These are phyloP conservation scores for Sinocyclocheilus anophthalmus DNA, from an alignment of 2,113 vertebrate genomes.

Conservation along the genomic window DNA sequence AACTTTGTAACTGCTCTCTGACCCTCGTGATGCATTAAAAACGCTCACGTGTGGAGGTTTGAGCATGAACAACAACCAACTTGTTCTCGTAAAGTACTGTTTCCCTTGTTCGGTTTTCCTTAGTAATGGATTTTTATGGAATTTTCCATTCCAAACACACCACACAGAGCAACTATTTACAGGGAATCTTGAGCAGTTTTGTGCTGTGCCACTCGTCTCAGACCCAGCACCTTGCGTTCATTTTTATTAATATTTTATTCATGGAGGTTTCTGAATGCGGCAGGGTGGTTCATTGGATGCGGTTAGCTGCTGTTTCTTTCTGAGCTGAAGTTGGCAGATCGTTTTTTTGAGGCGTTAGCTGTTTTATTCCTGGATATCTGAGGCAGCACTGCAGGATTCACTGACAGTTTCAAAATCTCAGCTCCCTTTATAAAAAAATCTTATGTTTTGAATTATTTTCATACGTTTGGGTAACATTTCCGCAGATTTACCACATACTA, in stretches of 20 bases:
- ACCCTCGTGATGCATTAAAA: not conserved
- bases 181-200: constrained; percentile 6
- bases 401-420: not conserved
- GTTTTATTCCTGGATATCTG: not conserved
- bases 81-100: constrained; percentile 22
- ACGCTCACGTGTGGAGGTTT: not conserved
- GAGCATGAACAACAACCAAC: constrained; percentile 1
- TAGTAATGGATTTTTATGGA: constrained; percentile 11
- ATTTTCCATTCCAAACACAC: constrained; percentile 14
- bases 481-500: not conserved
- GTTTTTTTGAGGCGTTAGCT: not conserved
- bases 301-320: not conserved
- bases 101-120: constrained; percentile 26
- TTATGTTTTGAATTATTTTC: not conserved
- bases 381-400: not conserved
- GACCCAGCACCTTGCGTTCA: not conserved
- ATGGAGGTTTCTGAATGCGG: constrained; percentile 16
- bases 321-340: constrained; percentile 10
- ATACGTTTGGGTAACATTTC: not conserved
- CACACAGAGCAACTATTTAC: constrained; percentile 1
- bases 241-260: constrained; percentile 34
- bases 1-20: not conserved
- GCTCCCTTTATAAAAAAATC: not conserved
- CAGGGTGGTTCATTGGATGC: not conserved
- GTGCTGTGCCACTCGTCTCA: not conserved